A percentile compares a stretch with the other conserved stretches of the same genome.
Evolutionary conservation across 2,888 invertebrate genomes (phyloP).

Genomic region (Yponomeuta evonymella): DNA sequence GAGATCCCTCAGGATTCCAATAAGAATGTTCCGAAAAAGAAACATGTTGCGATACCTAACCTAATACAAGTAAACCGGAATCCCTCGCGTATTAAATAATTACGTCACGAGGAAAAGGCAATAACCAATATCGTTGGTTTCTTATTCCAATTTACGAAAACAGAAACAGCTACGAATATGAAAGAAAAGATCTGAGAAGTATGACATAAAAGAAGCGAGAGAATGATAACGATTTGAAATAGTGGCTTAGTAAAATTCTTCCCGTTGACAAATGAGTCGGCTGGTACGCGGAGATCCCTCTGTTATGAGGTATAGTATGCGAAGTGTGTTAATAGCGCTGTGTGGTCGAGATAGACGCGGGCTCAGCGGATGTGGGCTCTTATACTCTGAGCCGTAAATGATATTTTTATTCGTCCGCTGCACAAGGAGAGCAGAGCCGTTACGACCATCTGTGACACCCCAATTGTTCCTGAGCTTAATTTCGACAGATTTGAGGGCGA

Average conservation of each 20-base stretch:
- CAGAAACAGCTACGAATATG: not conserved
- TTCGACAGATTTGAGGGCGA: slow-evolving; percentile 61
- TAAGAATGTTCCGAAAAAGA: slow-evolving; percentile 43
- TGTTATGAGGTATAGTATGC: slow-evolving; percentile 29
- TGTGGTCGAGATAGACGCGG: slow-evolving; percentile 35
- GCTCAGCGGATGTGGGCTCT: slow-evolving; percentile 46
- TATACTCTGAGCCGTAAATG: slow-evolving; percentile 51
- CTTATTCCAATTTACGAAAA: not conserved
- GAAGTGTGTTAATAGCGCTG: slow-evolving; percentile 42
- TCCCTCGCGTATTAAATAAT: slow-evolving; percentile 1
- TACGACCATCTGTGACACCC: slow-evolving; percentile 69
- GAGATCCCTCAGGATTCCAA: slow-evolving; percentile 47
- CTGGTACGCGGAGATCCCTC: not conserved
- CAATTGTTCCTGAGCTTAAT: slow-evolving; percentile 61
- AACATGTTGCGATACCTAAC: slow-evolving; percentile 21
- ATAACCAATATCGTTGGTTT: not conserved
- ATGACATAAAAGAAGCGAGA: not conserved
- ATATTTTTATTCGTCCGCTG: slow-evolving; percentile 65
- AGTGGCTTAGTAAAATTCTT: not conserved
- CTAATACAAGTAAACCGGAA: not conserved
- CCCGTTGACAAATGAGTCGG: slow-evolving; percentile 1
- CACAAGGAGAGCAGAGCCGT: slow-evolving; percentile 48
- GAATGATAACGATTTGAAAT: not conserved
- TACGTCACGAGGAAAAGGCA: not conserved
- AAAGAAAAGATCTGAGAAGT: not conserved